Conservation (phyloP, 2,113 vertebrate genomes). For the Rynchops niger region DNA sequence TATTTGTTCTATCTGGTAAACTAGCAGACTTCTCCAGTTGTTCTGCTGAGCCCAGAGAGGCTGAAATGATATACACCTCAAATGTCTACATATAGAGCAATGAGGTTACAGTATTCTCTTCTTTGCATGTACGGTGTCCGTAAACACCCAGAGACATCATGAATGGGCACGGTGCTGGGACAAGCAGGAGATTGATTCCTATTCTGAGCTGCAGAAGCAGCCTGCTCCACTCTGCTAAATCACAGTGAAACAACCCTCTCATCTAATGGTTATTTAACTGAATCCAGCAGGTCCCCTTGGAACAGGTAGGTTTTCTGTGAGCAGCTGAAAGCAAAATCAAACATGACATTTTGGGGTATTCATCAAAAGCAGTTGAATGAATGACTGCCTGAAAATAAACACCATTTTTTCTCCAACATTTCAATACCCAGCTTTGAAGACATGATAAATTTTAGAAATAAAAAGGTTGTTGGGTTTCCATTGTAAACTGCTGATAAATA, state of each 20-base stretch:
- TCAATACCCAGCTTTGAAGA: background rate
- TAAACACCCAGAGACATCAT: background rate
- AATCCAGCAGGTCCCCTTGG: background rate
- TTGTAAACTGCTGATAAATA: background rate
- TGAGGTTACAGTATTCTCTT: background rate
- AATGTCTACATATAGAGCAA: background rate
- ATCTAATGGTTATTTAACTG: conserved; percentile 16
- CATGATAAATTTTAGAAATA: background rate
- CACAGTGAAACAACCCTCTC: background rate
- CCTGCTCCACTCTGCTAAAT: background rate
- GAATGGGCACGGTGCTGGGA: background rate
- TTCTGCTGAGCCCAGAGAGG: background rate
- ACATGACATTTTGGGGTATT: background rate
- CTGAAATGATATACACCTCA: background rate
- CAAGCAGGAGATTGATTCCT: background rate
- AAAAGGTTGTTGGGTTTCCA: background rate
- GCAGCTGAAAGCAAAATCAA: conserved; percentile 1
- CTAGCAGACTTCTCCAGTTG: background rate
- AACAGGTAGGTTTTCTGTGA: background rate
- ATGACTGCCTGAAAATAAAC: background rate
- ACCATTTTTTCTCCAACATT: background rate
- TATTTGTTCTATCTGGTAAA: background rate
- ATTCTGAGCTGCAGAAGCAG: background rate
- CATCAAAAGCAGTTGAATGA: background rate
- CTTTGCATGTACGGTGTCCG: background rate